A percentile compares a stretch with the other conserved stretches of the same genome.
Conservation (phyloP, 1,140 invertebrate species). For the Nephotettix cincticeps region DNA sequence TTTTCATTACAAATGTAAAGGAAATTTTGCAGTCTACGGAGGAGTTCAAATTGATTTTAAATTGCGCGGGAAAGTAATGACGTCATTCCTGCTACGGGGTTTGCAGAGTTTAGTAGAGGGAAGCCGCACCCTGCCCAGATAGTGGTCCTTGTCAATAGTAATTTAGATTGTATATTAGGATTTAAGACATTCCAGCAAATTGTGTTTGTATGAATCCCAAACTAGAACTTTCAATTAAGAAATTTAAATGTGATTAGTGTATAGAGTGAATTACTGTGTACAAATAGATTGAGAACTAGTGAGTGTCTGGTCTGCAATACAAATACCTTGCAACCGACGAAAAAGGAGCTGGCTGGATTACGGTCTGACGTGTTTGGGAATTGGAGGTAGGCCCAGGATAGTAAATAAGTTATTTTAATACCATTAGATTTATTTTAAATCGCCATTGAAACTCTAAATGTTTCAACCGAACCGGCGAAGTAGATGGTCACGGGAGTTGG, state of each 20-base stretch:
- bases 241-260: constrained; percentile 38
- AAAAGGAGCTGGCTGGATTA: constrained; percentile 36
- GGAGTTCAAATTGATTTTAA: constrained; percentile 25
- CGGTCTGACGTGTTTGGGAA: constrained; percentile 30
- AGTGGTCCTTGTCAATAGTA: constrained; percentile 32
- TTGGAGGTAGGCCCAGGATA: constrained; percentile 28
- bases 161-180: constrained; percentile 30
- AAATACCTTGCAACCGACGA: constrained; percentile 31
- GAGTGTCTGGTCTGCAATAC: constrained; percentile 30
- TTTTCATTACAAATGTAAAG: no score
- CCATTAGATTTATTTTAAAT: no score
- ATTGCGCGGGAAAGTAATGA: constrained; percentile 33
- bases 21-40: no score
- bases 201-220: constrained; percentile 37
- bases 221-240: constrained; percentile 25
- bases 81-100: constrained; percentile 40
- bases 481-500: no score
- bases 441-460: no score
- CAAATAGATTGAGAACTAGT: constrained; percentile 11
- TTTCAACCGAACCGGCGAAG: no score
- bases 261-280: constrained; percentile 22
- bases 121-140: constrained; percentile 41
- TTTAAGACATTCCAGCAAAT: constrained; percentile 30
- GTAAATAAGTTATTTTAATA: no score
- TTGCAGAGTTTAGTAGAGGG: constrained; percentile 41